Percentiles rank a stretch among this genome's conserved stretches.
These are phyloP conservation scores for Holocentrus rufus DNA, from an alignment of 2,797 vertebrate species.

Conservation along the genomic window DNA sequence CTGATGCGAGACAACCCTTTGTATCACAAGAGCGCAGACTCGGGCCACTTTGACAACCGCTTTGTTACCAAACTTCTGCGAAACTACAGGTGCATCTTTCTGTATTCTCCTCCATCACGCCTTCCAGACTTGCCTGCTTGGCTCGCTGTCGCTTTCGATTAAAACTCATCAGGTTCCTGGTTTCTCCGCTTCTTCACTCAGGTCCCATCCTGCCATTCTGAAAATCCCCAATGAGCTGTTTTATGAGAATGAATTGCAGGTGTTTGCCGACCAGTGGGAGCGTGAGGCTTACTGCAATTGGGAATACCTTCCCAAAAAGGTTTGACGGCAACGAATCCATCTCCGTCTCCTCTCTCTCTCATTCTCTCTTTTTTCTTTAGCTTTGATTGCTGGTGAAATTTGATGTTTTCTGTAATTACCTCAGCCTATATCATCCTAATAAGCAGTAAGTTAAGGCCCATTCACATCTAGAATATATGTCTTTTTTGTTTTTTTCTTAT, in stretches of 20 bases:
- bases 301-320: conserved; percentile 86
- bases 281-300: conserved; percentile 86
- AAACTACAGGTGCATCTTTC: conserved; percentile 89
- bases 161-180: background rate
- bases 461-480: no score
- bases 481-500: no score
- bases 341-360: no score
- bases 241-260: conserved; percentile 89
- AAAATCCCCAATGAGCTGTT: conserved; percentile 89
- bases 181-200: conserved; percentile 53
- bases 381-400: background rate
- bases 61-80: conserved; percentile 93
- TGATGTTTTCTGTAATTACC: background rate
- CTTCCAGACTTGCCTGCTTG: background rate
- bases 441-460: background rate
- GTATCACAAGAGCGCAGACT: conserved; percentile 81
- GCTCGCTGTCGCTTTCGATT: conserved; percentile 23
- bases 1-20: conserved; percentile 87
- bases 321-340: conserved; percentile 37
- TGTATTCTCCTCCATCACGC: background rate
- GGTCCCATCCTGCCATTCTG: conserved; percentile 91
- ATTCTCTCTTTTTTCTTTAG: background rate
- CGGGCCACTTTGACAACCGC: conserved; percentile 76
- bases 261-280: conserved; percentile 74
- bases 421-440: background rate